phyloP scores from a whole-genome alignment of 2,797 vertebrate genomes.

The Pempheris klunzingeri region DNA sequence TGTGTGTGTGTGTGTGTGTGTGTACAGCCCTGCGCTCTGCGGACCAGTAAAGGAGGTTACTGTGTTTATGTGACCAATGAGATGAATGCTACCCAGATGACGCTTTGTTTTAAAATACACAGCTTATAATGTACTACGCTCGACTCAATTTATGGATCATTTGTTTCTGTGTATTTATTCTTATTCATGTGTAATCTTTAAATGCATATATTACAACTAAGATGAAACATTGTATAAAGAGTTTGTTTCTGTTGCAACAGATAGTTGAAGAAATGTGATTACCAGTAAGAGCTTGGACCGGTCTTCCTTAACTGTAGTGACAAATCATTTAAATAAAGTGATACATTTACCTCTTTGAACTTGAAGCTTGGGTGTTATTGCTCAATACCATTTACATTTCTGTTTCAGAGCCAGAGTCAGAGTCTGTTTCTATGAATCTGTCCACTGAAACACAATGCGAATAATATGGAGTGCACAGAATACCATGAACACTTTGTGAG shows the following conservation, averaged over 20 bases:
- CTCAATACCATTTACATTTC: neutral
- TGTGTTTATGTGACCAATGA: slow-evolving; percentile 24
- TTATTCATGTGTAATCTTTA: slow-evolving; percentile 51
- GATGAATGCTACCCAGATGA: slow-evolving; percentile 14
- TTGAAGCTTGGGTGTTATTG: slow-evolving; percentile 17
- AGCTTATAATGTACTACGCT: slow-evolving; percentile 46
- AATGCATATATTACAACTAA: slow-evolving; percentile 48
- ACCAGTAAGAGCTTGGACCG: slow-evolving; percentile 34
- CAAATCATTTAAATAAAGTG: slow-evolving; percentile 74
- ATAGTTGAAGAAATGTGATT: slow-evolving; percentile 39
- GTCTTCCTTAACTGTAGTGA: slow-evolving; percentile 72
- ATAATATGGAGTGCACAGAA: neutral
- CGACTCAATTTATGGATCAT: slow-evolving; percentile 31
- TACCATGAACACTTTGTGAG: neutral
- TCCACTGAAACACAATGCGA: neutral
- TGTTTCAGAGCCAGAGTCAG: too few relatives aligned
- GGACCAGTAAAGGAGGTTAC: slow-evolving; percentile 37
- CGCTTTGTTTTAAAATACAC: slow-evolving; percentile 37
- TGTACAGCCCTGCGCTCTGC: slow-evolving; percentile 5
- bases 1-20: neutral
- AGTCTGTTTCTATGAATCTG: neutral
- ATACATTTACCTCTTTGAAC: slow-evolving; percentile 58
- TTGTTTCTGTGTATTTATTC: slow-evolving; percentile 76
- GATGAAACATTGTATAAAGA: slow-evolving; percentile 48
- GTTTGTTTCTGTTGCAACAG: slow-evolving; percentile 47